Evolutionary conservation across 2,797 vertebrate genomes (phyloP), one percentile per base, ranked within the genome.

Genomic region (Onychomys torridus): DNA sequence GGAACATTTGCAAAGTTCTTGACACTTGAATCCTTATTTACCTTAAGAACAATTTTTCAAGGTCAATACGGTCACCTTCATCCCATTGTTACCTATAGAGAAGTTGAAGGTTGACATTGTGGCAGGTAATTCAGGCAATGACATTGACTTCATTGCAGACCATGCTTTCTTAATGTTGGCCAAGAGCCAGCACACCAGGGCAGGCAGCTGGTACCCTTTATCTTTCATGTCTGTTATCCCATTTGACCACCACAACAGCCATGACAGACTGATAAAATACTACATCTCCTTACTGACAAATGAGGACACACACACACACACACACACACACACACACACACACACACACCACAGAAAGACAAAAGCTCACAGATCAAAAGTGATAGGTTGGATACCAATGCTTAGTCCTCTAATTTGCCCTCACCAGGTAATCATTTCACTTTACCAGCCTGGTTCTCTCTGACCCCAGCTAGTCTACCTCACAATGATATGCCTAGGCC

Each of bases 241-340:
- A 37, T 93, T 83, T 34, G 37, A 90, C 40, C 69, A 46, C 43
- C 16, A 17, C 21, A 61, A 78, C 6, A 59, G 59, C 16, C 43
- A 16, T 27, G 2, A 10, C 2, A 46, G 14, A 49, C 17, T 75
- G 69, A 75, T 34, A 88, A 75, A 46, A 10, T 40, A 25, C 59
- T 34, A 34, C 10, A 49, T 52, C 69, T 87, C 75, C 49, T 93
- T 75, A 65, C 75, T 40, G 65, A 90, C 59, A 93, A 13, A 73
- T 78, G 40, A 61, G 13, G 69, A 1, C 27, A 63, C 8, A 43
- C 49, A 57, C 34, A 55, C 46, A 73, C 8, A 23, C 32, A 75
- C 4, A 65, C 0, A 52, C 2, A 23, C 63, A 88, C 5, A 65
- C 0, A 1, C 27, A 63, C 8, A 43, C 49, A 57, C 34, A 55